Conservation (phyloP, 2,797 vertebrate species). For the Anguilla obscura region DNA sequence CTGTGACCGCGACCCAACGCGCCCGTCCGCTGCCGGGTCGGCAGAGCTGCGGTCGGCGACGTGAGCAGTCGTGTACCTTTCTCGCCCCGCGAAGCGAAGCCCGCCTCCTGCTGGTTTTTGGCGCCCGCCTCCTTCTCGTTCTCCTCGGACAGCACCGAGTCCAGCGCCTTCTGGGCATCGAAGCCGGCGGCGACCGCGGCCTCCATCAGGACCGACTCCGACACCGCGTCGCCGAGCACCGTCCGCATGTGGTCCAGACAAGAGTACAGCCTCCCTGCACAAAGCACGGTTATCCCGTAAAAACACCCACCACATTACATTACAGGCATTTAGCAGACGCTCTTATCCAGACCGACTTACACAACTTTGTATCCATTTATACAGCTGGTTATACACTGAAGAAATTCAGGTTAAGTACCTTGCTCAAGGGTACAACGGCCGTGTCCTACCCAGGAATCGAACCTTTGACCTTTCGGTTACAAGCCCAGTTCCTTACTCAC, state of each 20-base stretch:
- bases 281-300: constrained; percentile 30
- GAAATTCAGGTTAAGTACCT: too few species aligned
- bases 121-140: constrained; percentile 55
- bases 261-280: constrained; percentile 85
- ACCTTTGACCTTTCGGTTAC: too few species aligned
- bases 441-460: too few species aligned
- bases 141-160: constrained; percentile 81
- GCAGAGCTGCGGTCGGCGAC: not conserved
- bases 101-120: constrained; percentile 59
- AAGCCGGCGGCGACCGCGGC: constrained; percentile 82
- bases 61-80: constrained; percentile 72
- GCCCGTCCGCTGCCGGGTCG: not conserved
- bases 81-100: constrained; percentile 62
- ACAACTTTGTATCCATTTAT: too few species aligned
- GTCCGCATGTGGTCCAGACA: constrained; percentile 95
- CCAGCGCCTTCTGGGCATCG: constrained; percentile 86
- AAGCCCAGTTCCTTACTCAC: too few species aligned
- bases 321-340: too few species aligned
- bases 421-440: too few species aligned
- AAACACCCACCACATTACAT: not conserved
- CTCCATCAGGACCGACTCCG: constrained; percentile 82
- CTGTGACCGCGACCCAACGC: not conserved
- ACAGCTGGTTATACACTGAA: too few species aligned
- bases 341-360: too few species aligned
- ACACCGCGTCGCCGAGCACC: constrained; percentile 83